These are phyloP conservation scores for Subacronicta megacephala DNA, from an alignment of 2,888 invertebrate genomes.

Conservation along the genomic window DNA sequence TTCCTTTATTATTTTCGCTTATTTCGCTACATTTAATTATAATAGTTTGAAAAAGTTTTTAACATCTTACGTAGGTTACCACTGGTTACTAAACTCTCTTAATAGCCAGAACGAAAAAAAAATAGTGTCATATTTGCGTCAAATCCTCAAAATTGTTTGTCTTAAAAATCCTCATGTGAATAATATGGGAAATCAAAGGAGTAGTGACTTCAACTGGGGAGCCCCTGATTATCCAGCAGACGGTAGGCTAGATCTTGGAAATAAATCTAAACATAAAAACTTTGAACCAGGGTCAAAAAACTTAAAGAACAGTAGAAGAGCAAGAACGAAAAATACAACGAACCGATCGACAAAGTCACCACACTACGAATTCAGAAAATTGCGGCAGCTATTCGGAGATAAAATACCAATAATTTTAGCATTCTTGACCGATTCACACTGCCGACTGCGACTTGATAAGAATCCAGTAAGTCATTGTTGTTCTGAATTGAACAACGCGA, in stretches of 20 bases:
- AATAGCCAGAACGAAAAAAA: conserved; percentile 3
- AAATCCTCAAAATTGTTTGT: conserved; percentile 28
- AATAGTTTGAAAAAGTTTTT: too few species aligned
- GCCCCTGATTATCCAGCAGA: conserved; percentile 37
- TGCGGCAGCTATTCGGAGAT: conserved; percentile 46
- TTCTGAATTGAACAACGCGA: conserved; percentile 40
- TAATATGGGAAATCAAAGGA: conserved; percentile 59
- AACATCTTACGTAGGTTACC: not conserved
- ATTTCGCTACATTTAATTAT: too few species aligned
- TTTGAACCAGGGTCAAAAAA: conserved; percentile 34
- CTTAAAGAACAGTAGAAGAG: conserved; percentile 33
- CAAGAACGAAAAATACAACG: conserved; percentile 26
- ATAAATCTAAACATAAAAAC: conserved; percentile 24
- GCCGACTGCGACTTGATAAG: conserved; percentile 27
- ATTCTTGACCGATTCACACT: conserved; percentile 52
- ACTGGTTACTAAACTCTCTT: conserved; percentile 8
- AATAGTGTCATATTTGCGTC: conserved; percentile 10
- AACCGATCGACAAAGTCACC: conserved; percentile 27
- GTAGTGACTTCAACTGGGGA: conserved; percentile 23
- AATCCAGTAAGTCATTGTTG: conserved; percentile 42
- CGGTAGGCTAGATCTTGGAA: conserved; percentile 17
- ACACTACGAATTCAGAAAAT: conserved; percentile 43
- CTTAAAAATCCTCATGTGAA: conserved; percentile 10
- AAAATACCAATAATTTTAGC: conserved; percentile 59
- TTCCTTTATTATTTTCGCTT: too few species aligned